Percentiles rank a stretch among this genome's conserved stretches.
phyloP scores from a whole-genome alignment of 2,797 vertebrate species.

The Protonibea diacanthus region DNA sequence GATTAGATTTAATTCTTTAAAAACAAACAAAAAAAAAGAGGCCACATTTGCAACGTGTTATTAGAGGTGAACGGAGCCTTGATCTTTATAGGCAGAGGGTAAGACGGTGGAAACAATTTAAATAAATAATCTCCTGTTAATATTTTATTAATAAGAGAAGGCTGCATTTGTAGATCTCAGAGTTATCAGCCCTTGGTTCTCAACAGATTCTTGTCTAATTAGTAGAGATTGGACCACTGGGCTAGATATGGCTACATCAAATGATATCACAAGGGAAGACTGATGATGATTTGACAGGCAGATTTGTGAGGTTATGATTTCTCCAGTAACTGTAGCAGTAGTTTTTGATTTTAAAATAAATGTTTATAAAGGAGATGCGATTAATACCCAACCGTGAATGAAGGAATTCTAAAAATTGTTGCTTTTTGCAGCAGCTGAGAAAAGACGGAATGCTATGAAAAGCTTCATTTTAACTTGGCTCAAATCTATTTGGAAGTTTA shows the following conservation, averaged over 20 bases:
- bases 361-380: slow-evolving; percentile 16
- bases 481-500: not conserved
- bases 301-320: slow-evolving; percentile 17
- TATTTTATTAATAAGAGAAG: slow-evolving; percentile 3
- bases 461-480: not conserved
- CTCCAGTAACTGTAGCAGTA: not conserved
- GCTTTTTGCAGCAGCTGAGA: not conserved
- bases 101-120: not conserved
- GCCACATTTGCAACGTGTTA: slow-evolving; percentile 31
- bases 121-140: no score
- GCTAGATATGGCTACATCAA: not conserved
- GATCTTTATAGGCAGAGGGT: slow-evolving; percentile 10
- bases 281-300: not conserved
- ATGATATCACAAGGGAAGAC: not conserved
- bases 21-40: slow-evolving; percentile 48
- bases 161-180: not conserved
- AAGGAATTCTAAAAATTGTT: slow-evolving; percentile 25
- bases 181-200: not conserved
- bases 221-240: not conserved
- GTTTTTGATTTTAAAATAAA: not conserved
- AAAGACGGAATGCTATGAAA: not conserved
- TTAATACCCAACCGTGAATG: slow-evolving; percentile 25
- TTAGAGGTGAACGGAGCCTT: slow-evolving; percentile 3
- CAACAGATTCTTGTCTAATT: slow-evolving; percentile 18
- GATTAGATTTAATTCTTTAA: slow-evolving; percentile 58